A percentile compares a stretch with the other conserved stretches of the same genome.
Conservation (phyloP, 2,888 invertebrate genomes). For the Eupithecia tripunctaria region DNA sequence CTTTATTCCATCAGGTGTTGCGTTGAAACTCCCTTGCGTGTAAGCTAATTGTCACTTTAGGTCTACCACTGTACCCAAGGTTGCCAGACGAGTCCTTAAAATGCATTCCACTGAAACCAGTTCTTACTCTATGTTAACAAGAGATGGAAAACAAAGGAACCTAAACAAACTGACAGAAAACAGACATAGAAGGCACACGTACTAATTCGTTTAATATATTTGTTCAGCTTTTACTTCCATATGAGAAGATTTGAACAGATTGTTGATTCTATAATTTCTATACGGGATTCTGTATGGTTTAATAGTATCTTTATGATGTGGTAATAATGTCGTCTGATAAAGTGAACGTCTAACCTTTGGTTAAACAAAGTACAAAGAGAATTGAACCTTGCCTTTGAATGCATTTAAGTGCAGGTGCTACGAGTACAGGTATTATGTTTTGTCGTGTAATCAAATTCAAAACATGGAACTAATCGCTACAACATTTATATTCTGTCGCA, state of each 20-base stretch:
- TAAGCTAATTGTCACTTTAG: slow-evolving; percentile 37
- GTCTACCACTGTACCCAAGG: slow-evolving; percentile 36
- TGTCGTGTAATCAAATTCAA: slow-evolving; percentile 12
- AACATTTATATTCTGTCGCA: not conserved
- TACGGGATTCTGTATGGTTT: slow-evolving; percentile 8
- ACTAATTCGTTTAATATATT: slow-evolving; percentile 70
- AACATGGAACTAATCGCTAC: slow-evolving; percentile 6
- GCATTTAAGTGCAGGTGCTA: slow-evolving; percentile 25
- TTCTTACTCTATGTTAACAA: slow-evolving; percentile 45
- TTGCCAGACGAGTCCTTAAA: slow-evolving; percentile 44
- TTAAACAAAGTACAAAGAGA: slow-evolving; percentile 25
- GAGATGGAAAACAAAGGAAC: slow-evolving; percentile 53
- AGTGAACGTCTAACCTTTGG: slow-evolving; percentile 37
- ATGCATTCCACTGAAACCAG: slow-evolving; percentile 42
- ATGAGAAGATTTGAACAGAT: slow-evolving; percentile 24
- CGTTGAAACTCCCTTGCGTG: slow-evolving; percentile 24
- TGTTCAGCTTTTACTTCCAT: slow-evolving; percentile 59
- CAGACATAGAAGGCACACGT: slow-evolving; percentile 43
- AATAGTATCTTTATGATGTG: slow-evolving; percentile 26
- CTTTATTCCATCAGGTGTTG: slow-evolving; percentile 19
- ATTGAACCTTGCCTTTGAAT: slow-evolving; percentile 26
- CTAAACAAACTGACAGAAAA: slow-evolving; percentile 50
- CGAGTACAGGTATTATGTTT: slow-evolving; percentile 20
- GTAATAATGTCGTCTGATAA: slow-evolving; percentile 29
- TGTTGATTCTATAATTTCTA: slow-evolving; percentile 13